These are phyloP conservation scores for Drosophila serrata DNA, from an alignment of 1,140 invertebrate genomes.

Conservation along the genomic window DNA sequence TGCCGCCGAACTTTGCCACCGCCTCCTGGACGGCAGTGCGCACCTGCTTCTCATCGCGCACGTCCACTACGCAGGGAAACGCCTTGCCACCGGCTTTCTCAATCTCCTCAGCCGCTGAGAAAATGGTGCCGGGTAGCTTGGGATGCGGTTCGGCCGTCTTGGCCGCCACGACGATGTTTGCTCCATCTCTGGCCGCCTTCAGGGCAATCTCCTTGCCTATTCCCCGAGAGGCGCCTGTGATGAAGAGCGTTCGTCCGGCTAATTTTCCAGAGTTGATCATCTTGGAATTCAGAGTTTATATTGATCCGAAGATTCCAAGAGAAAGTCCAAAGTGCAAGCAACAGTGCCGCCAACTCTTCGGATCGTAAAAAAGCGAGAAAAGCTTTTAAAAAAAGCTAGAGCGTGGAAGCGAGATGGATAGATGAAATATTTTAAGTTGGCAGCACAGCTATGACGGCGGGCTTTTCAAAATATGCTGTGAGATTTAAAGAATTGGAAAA, in stretches of 20 bases:
- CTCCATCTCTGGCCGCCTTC: constrained; percentile 97
- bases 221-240: constrained; percentile 98
- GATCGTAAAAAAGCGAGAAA: constrained; percentile 2
- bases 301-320: constrained; percentile 46
- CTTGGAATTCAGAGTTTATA: constrained; percentile 30
- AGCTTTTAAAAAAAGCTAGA: background rate
- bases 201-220: constrained; percentile 99
- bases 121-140: constrained; percentile 98
- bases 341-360: constrained; percentile 2
- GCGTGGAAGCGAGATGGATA: too few relatives aligned
- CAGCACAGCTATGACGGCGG: too few relatives aligned
- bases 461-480: too few relatives aligned
- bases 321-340: constrained; percentile 76
- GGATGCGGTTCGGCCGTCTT: constrained; percentile 98
- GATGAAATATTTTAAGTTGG: too few relatives aligned
- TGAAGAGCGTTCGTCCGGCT: constrained; percentile 96
- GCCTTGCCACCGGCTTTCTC: constrained; percentile 90
- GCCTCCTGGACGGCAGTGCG: constrained; percentile 91
- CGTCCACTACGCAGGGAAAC: constrained; percentile 97
- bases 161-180: constrained; percentile 97
- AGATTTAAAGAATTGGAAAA: too few relatives aligned
- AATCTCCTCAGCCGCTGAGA: constrained; percentile 98
- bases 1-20: constrained; percentile 97
- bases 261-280: constrained; percentile 90
- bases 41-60: constrained; percentile 94